These are phyloP conservation scores for Mus caroli DNA, from an alignment of 2,797 vertebrate species.

Conservation along the genomic window DNA sequence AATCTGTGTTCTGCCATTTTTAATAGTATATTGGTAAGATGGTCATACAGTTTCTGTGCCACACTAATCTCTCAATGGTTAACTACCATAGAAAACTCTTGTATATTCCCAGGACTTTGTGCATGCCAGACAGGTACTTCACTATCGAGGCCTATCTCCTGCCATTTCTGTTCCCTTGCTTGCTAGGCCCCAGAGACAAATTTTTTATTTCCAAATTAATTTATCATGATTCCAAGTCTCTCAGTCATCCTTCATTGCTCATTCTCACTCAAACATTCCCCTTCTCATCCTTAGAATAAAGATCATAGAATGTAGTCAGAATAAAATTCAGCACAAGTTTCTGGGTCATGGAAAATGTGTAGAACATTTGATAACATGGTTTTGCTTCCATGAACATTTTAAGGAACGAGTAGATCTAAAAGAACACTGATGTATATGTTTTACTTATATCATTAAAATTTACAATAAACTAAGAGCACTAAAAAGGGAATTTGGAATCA, in stretches of 20 bases:
- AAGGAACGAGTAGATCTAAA: not conserved
- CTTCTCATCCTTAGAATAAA: not conserved
- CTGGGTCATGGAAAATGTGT: not conserved
- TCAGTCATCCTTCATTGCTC: not conserved
- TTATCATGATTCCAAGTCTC: not conserved
- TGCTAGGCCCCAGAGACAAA: not conserved
- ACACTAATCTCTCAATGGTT: not conserved
- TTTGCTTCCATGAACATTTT: not conserved
- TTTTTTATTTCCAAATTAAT: not conserved
- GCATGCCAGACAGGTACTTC: not conserved
- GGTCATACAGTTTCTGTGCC: not conserved
- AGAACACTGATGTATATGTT: not conserved
- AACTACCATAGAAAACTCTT: not conserved
- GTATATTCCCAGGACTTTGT: not conserved
- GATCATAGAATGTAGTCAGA: not conserved
- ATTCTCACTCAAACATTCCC: not conserved
- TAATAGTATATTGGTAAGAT: not conserved
- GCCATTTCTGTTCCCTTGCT: not conserved
- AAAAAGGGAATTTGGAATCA: not conserved
- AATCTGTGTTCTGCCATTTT: not conserved
- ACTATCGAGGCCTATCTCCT: too few species aligned
- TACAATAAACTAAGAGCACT: not conserved
- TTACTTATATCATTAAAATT: conserved; percentile 16
- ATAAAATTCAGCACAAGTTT: not conserved
- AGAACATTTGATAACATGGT: not conserved